Evolutionary conservation across 2,888 invertebrate genomes (phyloP).

Genomic region (Lycaena phlaeas): DNA sequence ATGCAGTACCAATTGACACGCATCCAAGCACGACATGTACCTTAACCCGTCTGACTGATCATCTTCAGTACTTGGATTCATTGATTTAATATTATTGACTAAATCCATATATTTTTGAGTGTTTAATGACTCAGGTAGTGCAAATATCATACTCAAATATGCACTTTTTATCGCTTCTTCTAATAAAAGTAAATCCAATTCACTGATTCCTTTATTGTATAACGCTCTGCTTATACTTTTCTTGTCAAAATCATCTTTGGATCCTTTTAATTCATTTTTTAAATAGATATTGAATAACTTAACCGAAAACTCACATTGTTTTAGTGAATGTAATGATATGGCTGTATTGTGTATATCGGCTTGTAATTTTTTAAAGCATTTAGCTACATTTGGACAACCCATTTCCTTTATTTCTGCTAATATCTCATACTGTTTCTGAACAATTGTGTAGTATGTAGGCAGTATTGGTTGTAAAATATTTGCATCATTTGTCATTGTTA

Average conservation of each 20-base stretch:
- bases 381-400: constrained; percentile 39
- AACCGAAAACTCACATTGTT: constrained; percentile 39
- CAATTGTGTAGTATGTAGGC: constrained; percentile 25
- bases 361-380: constrained; percentile 44
- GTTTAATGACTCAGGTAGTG: constrained; percentile 30
- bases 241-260: constrained; percentile 26
- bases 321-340: constrained; percentile 39
- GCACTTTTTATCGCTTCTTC: constrained; percentile 41
- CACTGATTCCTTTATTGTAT: constrained; percentile 58
- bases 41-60: constrained; percentile 23
- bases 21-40: constrained; percentile 34
- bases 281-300: constrained; percentile 47
- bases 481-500: constrained; percentile 26
- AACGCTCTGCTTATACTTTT: constrained; percentile 48
- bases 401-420: constrained; percentile 30
- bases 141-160: constrained; percentile 43
- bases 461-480: constrained; percentile 26
- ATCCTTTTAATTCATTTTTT: constrained; percentile 32
- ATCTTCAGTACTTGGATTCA: constrained; percentile 27
- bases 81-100: constrained; percentile 54
- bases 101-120: constrained; percentile 50
- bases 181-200: constrained; percentile 38
- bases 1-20: constrained; percentile 27
- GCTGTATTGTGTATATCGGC: constrained; percentile 53
- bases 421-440: constrained; percentile 35